Base-by-base conservation (phyloP, 2,888 invertebrate genomes). In the Rhamphomyia laevipes region DNA sequence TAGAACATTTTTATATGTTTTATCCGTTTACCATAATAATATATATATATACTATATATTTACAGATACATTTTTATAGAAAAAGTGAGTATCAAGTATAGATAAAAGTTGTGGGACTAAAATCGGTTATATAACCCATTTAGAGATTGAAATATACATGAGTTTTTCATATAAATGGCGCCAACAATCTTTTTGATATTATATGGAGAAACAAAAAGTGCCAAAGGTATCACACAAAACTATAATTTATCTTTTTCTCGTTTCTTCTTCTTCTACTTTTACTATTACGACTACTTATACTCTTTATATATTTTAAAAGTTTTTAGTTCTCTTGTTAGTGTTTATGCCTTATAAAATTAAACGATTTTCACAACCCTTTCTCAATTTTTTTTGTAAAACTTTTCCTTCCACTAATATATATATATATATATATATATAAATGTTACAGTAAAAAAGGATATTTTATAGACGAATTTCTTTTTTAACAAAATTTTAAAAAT, bases 191-290 rank as follows among this genome's bases (percentile, higher is more conserved):
- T 58, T 55, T 56, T 52, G 45, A 44, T 51, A 38, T 42, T 54
- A 52, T 49, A 49, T 51, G 47, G 51, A 56, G 56, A 58, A 58
- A 58, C 58, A 58, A 58, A 58, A 57, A 58, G 55, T 58, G 56
- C 57, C 58, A 57, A 58, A 58, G 58, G 58, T 58, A 58, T 57
- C 57, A 58, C 58, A 55, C 57, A 57, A 58, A n/a, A 56, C 57
- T 57, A 56, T 58, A 58, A 58, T 57, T 58, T 58, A 58, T 58
- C 52, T 48, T 21, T 42, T 35, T 35, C 35, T 35, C 4, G n/a
- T n/a, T 35, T n/a, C n/a, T n/a, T n/a, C n/a, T n/a, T n/a, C n/a
- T 35, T 35, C n/a, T n/a, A 33, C 13, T 33, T 41, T 41, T 41
- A 23, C 12, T 23, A 16, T 42, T 42, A 35, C 5, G 13, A 7